Conservation (phyloP, 2,888 invertebrate species). For the Cheilosia vulpina region DNA sequence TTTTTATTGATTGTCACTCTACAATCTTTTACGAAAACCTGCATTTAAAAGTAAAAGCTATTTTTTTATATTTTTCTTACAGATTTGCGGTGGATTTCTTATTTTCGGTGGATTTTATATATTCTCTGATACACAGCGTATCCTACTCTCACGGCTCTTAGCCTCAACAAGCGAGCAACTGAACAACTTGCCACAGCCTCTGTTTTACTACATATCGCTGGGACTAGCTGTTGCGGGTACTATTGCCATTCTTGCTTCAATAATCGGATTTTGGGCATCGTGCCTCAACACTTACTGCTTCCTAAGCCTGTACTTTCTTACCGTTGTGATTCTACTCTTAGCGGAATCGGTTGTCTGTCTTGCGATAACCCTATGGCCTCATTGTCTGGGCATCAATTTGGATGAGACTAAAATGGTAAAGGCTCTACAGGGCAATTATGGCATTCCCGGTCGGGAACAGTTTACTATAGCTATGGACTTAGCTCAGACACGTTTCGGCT, state of each 20-base stretch:
- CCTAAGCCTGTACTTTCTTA: constrained; percentile 89
- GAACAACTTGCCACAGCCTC: constrained; percentile 87
- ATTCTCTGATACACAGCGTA: constrained; percentile 88
- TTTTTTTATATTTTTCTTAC: constrained; percentile 77
- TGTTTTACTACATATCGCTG: constrained; percentile 90
- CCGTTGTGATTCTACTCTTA: constrained; percentile 87
- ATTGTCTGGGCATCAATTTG: constrained; percentile 89
- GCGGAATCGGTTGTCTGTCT: constrained; percentile 89
- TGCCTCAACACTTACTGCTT: constrained; percentile 90
- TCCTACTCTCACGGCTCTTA: constrained; percentile 89
- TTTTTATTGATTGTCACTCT: not conserved
- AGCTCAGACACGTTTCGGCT: constrained; percentile 89
- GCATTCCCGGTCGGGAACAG: constrained; percentile 88
- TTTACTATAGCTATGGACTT: constrained; percentile 93
- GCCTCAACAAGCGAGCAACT: constrained; percentile 85
- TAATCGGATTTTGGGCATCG: constrained; percentile 92
- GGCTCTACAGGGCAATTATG: constrained; percentile 90
- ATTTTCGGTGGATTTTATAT: constrained; percentile 89
- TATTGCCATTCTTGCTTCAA: constrained; percentile 87
- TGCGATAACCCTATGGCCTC: constrained; percentile 90
- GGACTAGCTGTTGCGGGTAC: constrained; percentile 89
- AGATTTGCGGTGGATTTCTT: constrained; percentile 90
- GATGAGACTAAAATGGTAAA: constrained; percentile 88
- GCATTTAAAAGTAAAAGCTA: no score
- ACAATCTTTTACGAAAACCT: not conserved